A percentile compares a stretch with the other conserved stretches of the same genome.
These are phyloP conservation scores for Sebastes taczanowskii DNA, from an alignment of 2,797 vertebrate species.

Conservation along the genomic window DNA sequence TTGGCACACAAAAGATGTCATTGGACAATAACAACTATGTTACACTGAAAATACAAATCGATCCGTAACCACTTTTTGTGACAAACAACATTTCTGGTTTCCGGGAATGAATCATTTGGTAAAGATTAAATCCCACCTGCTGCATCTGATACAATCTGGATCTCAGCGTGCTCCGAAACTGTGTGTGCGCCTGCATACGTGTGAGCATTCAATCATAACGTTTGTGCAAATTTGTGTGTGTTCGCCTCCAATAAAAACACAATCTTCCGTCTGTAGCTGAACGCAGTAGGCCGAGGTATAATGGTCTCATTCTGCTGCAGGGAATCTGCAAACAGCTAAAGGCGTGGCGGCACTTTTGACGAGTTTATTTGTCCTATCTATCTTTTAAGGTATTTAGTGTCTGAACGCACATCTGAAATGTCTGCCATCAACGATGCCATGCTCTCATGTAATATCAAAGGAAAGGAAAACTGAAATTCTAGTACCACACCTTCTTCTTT, in stretches of 20 bases:
- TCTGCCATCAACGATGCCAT: conserved; percentile 1
- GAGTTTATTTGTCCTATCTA: not conserved
- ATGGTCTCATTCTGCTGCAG: not conserved
- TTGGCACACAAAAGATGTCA: not conserved
- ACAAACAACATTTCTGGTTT: not conserved
- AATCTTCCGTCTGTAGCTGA: not conserved
- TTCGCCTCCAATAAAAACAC: not conserved
- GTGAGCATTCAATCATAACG: not conserved
- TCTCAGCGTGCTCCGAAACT: not conserved
- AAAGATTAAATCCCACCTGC: not conserved
- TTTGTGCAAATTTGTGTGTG: conserved; percentile 23
- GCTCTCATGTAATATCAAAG: not conserved
- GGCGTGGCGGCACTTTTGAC: not conserved
- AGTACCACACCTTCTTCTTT: not conserved
- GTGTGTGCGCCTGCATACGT: not conserved
- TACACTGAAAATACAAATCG: not conserved
- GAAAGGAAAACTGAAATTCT: conserved; percentile 18
- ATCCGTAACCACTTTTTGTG: not conserved
- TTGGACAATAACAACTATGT: not conserved
- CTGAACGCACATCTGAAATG: not conserved
- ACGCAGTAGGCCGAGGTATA: not conserved
- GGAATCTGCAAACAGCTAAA: not conserved
- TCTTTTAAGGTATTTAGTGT: not conserved
- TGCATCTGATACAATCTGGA: not conserved
- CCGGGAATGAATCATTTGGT: not conserved